Base-by-base conservation (phyloP, 2,888 invertebrate genomes). In the Catocala sponsa region DNA sequence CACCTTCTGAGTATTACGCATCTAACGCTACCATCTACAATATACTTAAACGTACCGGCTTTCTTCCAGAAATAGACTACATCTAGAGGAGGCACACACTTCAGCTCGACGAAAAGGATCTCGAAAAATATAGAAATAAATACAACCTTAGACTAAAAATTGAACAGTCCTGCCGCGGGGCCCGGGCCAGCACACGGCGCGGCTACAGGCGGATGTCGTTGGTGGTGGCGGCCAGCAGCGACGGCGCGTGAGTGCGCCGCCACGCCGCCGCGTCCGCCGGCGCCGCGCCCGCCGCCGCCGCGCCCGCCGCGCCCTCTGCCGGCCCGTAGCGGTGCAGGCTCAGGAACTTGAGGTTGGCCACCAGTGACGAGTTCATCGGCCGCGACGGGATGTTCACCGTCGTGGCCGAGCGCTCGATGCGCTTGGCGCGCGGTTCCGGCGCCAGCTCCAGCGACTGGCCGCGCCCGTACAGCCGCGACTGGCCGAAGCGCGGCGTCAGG, bases 1-100 rank as follows among this genome's bases (percentile, higher is more conserved):
- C 90, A 91, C 91, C 90, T 87, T 89, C 85, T 92, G 92, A 92
- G 92, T 92, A 92, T 92, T 84, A 91, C 84, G 83, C 89, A 88
- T 83, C 74, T 78, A 79, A 80, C 80, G 65, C 76, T 76, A 76
- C 67, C 68, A 66, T 78, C 67, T 69, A 70, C 78, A 61, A 65
- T 69, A 85, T 78, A 82, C 78, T 80, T 82, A 85, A 79, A 80
- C 83, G 74, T 83, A 84, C 69, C 83, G 79, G 81, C 81, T 84
- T 83, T 83, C 84, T 81, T 77, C 84, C 80, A 68, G 68, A 71
- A 68, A 71, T 69, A 75, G 66, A 79, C 86, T 88, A 87, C 82
- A 70, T 81, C 89, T 89, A 88, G 78, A 85, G 86, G 89, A 91
- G 90, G 90, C 90, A 88, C 89, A 85, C 89, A 82, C 85, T 86